A percentile compares a stretch with the other conserved stretches of the same genome.
phyloP scores from a whole-genome alignment of 2,888 invertebrate species.

The Caradrina clavipalpis region DNA sequence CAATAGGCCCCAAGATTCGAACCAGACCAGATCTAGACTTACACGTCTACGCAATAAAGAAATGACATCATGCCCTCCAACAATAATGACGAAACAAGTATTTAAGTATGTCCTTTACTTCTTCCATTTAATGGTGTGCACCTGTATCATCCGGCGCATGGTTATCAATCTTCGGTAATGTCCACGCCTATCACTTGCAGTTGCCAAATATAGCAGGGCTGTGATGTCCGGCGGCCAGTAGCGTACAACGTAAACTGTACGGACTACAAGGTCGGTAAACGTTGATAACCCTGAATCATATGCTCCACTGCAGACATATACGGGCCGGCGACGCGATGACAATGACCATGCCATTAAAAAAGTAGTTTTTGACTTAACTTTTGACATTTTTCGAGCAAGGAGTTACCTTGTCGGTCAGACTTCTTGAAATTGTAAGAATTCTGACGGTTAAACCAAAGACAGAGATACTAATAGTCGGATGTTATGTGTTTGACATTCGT shows the following conservation, averaged over 20 bases:
- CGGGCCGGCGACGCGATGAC: conserved; percentile 37
- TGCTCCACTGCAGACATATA: conserved; percentile 40
- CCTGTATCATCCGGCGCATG: conserved; percentile 6
- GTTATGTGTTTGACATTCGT: conserved; percentile 3
- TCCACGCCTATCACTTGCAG: conserved; percentile 28
- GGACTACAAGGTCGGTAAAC: conserved; percentile 61
- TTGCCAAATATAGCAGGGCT: conserved; percentile 55
- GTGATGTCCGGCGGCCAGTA: conserved; percentile 55
- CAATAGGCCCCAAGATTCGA: background rate
- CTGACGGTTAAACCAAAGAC: background rate
- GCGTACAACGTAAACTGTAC: conserved; percentile 53
- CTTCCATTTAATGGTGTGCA: conserved; percentile 20
- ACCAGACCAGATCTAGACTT: conserved; percentile 10
- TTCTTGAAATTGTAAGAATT: conserved; percentile 14
- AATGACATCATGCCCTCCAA: conserved; percentile 45
- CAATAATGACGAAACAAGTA: conserved; percentile 28
- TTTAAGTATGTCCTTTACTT: conserved; percentile 23
- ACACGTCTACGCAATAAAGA: conserved; percentile 30
- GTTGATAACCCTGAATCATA: conserved; percentile 64
- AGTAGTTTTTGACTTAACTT: conserved; percentile 12
- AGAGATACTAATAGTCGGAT: conserved; percentile 2
- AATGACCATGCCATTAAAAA: conserved; percentile 43
- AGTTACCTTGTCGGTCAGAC: background rate
- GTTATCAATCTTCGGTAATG: conserved; percentile 38
- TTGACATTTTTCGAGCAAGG: background rate